These are phyloP conservation scores for Engraulis encrasicolus DNA, from an alignment of 2,113 vertebrate genomes.

Conservation along the genomic window DNA sequence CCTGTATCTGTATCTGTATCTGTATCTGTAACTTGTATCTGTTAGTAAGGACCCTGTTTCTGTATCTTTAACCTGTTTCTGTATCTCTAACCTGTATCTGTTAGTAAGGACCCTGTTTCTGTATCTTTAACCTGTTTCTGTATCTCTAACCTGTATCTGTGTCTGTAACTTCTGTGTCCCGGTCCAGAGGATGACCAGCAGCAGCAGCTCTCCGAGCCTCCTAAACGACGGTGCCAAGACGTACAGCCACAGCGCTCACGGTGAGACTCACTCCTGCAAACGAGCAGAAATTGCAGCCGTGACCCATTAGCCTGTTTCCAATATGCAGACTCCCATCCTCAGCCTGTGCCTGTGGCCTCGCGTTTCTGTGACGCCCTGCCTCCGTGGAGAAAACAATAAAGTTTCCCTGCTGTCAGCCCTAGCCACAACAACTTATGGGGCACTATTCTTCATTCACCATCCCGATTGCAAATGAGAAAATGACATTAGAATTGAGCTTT, in stretches of 20 bases:
- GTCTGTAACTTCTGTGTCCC: conserved; percentile 41
- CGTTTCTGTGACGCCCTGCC: no score
- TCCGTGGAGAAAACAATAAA: no score
- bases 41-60: no score
- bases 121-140: no score
- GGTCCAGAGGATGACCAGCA: conserved; percentile 94
- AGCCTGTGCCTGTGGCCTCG: conserved; percentile 27
- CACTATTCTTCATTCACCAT: no score
- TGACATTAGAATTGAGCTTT: no score
- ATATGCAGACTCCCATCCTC: background rate
- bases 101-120: no score
- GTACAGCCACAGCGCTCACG: conserved; percentile 86
- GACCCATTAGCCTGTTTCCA: background rate
- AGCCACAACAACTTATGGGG: no score
- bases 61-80: background rate
- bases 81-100: conserved; percentile 35
- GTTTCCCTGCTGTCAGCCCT: no score
- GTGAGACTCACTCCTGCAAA: conserved; percentile 71
- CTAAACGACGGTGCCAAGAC: conserved; percentile 98
- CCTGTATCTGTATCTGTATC: background rate
- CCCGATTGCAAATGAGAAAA: no score
- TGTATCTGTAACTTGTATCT: no score
- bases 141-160: no score
- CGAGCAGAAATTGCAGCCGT: background rate
- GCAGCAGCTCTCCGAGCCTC: conserved; percentile 97